phyloP scores from a whole-genome alignment of 2,113 vertebrate species.

The Misgurnus anguillicaudatus region DNA sequence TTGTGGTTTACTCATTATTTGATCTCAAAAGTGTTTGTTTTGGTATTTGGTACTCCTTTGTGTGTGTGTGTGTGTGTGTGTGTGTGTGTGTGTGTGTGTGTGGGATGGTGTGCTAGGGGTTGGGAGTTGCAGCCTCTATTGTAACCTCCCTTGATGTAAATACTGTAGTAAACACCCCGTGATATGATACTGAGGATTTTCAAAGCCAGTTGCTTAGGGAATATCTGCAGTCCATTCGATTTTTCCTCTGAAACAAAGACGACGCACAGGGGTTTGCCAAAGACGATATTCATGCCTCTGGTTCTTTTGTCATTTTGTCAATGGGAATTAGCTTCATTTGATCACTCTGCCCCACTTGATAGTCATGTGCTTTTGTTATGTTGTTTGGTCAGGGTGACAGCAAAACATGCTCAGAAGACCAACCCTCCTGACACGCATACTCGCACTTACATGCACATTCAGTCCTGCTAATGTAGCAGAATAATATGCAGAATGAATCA shows the following conservation, averaged over 20 bases:
- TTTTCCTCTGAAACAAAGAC: not conserved
- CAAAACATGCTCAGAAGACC: not conserved
- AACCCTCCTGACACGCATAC: not conserved
- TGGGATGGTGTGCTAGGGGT: no score
- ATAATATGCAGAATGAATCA: slow-evolving; percentile 19
- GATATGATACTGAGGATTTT: not conserved
- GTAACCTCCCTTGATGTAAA: no score
- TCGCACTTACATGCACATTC: not conserved
- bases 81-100: no score
- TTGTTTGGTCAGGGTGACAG: not conserved
- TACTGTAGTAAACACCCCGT: not conserved
- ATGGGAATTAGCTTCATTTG: not conserved
- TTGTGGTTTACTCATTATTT: no score
- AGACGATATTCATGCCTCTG: not conserved
- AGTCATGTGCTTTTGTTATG: slow-evolving; percentile 8
- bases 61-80: no score
- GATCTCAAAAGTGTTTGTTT: no score
- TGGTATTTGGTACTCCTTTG: no score
- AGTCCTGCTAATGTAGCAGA: not conserved
- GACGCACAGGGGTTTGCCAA: not conserved
- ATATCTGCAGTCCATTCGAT: not conserved
- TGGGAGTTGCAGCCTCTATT: no score
- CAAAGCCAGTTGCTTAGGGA: not conserved
- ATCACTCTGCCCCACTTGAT: not conserved
- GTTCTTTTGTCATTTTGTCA: not conserved